Percentiles rank a stretch among this genome's conserved stretches.
phyloP scores from a whole-genome alignment of 92 coral and sea anemone genomes.

The Meandrina meandrites region DNA sequence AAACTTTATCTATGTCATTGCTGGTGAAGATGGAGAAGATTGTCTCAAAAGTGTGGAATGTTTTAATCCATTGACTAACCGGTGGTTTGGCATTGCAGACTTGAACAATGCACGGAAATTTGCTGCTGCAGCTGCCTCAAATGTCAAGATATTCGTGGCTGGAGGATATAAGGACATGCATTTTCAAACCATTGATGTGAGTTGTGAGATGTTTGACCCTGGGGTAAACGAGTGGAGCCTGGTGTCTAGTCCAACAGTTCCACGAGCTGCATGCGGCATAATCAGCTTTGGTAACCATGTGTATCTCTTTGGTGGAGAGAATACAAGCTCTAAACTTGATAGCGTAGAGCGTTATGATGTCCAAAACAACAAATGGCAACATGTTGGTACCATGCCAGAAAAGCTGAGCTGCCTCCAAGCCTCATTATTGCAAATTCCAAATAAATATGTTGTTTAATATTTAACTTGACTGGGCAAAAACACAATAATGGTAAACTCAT shows the following conservation, averaged over 20 bases:
- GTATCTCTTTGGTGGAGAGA: slow-evolving; percentile 32
- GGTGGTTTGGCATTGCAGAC: slow-evolving; percentile 18
- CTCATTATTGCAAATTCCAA: not conserved
- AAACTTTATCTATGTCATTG: slow-evolving; percentile 4
- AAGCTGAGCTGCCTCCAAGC: not conserved
- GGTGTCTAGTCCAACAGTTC: not conserved
- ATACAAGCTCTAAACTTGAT: not conserved
- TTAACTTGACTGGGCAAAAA: no score
- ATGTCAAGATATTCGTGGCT: not conserved
- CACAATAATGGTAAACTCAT: no score
- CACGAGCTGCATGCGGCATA: slow-evolving; percentile 14
- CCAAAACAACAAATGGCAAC: slow-evolving; percentile 2
- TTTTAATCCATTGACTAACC: slow-evolving; percentile 7
- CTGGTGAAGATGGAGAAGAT: not conserved
- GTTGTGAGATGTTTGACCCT: slow-evolving; percentile 36
- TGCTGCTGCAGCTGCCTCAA: not conserved
- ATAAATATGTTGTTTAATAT: not conserved
- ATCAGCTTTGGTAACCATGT: slow-evolving; percentile 9
- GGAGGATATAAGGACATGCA: not conserved
- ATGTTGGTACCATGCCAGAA: slow-evolving; percentile 4
- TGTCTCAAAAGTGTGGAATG: slow-evolving; percentile 32
- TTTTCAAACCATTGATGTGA: not conserved
- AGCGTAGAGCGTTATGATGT: slow-evolving; percentile 18
- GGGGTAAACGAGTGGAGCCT: slow-evolving; percentile 29
- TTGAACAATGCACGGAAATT: slow-evolving; percentile 13